These are phyloP conservation scores for Melitaea athalia DNA, from an alignment of 2,888 invertebrate genomes.

Conservation along the genomic window DNA sequence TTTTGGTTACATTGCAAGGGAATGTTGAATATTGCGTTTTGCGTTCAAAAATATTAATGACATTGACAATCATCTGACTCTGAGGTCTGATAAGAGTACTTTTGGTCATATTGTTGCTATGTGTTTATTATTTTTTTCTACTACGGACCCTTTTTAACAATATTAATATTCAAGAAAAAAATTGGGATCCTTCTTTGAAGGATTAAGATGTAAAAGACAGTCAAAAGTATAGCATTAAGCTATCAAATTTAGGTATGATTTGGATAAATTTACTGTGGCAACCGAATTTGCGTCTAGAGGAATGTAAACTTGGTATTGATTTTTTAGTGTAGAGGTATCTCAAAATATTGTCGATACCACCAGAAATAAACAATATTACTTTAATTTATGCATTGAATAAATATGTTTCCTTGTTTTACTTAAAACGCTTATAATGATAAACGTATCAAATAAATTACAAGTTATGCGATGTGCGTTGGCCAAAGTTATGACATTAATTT, in stretches of 20 bases:
- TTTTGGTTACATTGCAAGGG: conserved; percentile 61
- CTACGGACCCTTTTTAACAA: conserved; percentile 9
- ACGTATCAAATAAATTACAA: conserved; percentile 10
- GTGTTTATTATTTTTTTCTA: conserved; percentile 24
- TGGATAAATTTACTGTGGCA: neutral
- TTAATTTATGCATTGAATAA: conserved; percentile 35
- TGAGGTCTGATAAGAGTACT: conserved; percentile 9
- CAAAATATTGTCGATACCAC: conserved; percentile 40
- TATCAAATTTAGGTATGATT: neutral
- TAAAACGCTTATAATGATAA: neutral
- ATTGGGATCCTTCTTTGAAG: neutral
- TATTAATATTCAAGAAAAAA: neutral
- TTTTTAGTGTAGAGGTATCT: conserved; percentile 47
- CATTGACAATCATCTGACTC: conserved; percentile 51
- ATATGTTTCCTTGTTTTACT: conserved; percentile 32
- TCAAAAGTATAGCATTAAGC: neutral
- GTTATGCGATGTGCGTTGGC: neutral
- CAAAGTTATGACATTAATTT: conserved; percentile 34
- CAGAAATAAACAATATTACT: conserved; percentile 44
- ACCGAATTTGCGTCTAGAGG: conserved; percentile 36
- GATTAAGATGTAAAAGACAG: neutral
- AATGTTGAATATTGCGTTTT: conserved; percentile 68
- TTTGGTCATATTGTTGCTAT: conserved; percentile 42
- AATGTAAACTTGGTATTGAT: conserved; percentile 44
- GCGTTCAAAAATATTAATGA: conserved; percentile 54